Evolutionary conservation across 2,888 invertebrate genomes (phyloP), one percentile per base, ranked within the genome.

Genomic region (Poecilobothrus nobilitatus): DNA sequence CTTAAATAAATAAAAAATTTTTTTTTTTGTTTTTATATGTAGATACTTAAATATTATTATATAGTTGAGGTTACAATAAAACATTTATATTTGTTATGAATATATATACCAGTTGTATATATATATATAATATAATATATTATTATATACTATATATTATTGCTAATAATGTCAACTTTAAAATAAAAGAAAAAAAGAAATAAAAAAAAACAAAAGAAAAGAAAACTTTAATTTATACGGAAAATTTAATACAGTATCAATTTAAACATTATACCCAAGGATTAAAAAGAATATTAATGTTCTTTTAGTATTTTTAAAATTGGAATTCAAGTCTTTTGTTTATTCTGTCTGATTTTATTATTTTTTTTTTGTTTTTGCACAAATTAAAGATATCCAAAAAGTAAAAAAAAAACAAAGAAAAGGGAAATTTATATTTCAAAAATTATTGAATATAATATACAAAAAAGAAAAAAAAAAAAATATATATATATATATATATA

Each of bases 201-300:
- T 4, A 4, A 27, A 27, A 27, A 5, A 27, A 27, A 27, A 27
- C 5, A 4, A 4, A 5, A 27, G 5, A 27, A 27, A 27, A 5
- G 5, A 27, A 27, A 27, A 27, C 27, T 27, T 53, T 12, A 53
- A 53, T 53, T 53, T 53, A 12, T 53, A 53, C 53, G 53, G 12
- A 53, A 53, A 53, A 53, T 53, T 53, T 53, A 53, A 53, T 53
- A n/a, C 18, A 53, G 53, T 53, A 53, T 53, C 53, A 53, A 53
- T 53, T 12, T 53, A 18, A 53, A 18, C 15, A n/a, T 53, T 18
- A 15, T 53, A 53, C 15, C 27, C 15, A 53, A 53, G 53, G 53
- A 53, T 53, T 53, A 53, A 53, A n/a, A n/a, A 53, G 15, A 53
- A 53, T 12, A 53, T 53, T 53, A 53, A 53, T 53, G 53, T 18